Conservation (phyloP, 2,888 invertebrate genomes). For the Physocephala rufipes region DNA sequence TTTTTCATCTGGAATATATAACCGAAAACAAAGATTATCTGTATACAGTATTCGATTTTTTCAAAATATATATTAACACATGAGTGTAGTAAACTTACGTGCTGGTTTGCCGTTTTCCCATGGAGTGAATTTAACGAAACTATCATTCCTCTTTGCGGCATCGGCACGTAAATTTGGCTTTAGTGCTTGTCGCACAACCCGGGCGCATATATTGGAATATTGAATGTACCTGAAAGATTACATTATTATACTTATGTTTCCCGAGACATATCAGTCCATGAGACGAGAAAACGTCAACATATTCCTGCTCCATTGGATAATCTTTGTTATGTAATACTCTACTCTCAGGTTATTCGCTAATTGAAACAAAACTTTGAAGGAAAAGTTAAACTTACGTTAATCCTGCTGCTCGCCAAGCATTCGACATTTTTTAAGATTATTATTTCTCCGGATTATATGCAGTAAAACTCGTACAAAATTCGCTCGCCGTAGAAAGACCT, state of each 20-base stretch:
- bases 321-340: background rate
- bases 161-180: constrained; percentile 79
- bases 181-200: constrained; percentile 79
- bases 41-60: constrained; percentile 9
- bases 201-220: constrained; percentile 94
- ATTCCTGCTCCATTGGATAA: background rate
- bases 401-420: constrained; percentile 81
- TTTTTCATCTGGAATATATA: constrained; percentile 51
- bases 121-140: constrained; percentile 81
- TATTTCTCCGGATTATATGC: constrained; percentile 9
- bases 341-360: background rate
- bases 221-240: constrained; percentile 83
- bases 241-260: background rate
- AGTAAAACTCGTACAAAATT: too few relatives aligned
- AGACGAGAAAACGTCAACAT: too few relatives aligned
- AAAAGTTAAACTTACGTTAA: constrained; percentile 75
- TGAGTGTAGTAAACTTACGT: constrained; percentile 71
- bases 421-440: constrained; percentile 71
- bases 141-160: constrained; percentile 79
- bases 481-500: too few relatives aligned
- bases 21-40: background rate
- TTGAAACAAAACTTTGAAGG: background rate
- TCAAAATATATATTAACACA: background rate
- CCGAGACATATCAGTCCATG: too few relatives aligned
- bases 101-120: constrained; percentile 91